These are phyloP conservation scores for Colletes gigas DNA, from an alignment of 1,140 invertebrate genomes.

Conservation along the genomic window DNA sequence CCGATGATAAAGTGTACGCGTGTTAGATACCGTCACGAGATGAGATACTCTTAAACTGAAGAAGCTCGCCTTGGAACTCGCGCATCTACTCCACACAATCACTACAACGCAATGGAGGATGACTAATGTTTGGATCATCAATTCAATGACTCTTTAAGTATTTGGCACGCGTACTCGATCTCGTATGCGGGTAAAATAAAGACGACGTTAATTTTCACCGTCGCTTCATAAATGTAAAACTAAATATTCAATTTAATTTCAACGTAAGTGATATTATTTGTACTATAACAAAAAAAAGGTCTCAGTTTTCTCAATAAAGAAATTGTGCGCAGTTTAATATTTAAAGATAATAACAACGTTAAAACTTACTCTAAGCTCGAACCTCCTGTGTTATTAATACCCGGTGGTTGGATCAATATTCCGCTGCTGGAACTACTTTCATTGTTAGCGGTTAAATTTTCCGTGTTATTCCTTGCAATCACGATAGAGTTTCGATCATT, in stretches of 20 bases:
- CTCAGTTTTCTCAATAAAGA: too few relatives aligned
- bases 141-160: constrained; percentile 46
- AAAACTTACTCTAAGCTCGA: constrained; percentile 64
- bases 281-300: too few relatives aligned
- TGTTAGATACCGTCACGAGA: background rate
- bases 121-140: constrained; percentile 71
- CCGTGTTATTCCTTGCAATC: constrained; percentile 34
- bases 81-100: constrained; percentile 36
- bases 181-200: background rate
- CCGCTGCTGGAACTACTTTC: constrained; percentile 64
- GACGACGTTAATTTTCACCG: background rate
- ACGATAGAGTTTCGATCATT: constrained; percentile 18
- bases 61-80: constrained; percentile 64
- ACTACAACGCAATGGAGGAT: constrained; percentile 53
- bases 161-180: constrained; percentile 19
- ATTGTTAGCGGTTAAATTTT: constrained; percentile 16
- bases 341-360: background rate
- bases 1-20: background rate
- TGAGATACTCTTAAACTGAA: constrained; percentile 51
- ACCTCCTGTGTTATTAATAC: constrained; percentile 60
- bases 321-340: too few relatives aligned
- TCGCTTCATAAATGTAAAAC: background rate
- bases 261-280: background rate
- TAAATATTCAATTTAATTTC: background rate
- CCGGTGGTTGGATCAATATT: constrained; percentile 62